Conservation (phyloP, 2,113 vertebrate species). For the Piaya cayana region DNA sequence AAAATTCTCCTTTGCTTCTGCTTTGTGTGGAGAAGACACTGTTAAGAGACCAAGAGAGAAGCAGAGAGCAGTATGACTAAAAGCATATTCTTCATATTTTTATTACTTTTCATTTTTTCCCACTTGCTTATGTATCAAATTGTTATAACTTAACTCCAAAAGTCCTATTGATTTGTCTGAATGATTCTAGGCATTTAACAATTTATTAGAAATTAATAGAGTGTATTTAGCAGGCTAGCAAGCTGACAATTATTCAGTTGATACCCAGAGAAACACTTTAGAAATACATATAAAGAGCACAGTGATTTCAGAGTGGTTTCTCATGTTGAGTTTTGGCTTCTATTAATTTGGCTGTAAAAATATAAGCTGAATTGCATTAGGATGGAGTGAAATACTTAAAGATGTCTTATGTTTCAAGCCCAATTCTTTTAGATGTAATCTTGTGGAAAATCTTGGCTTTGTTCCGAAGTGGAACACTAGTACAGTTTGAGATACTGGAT, state of each 20-base stretch:
- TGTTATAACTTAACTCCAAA: not conserved
- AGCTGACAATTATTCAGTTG: not conserved
- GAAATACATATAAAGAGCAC: not conserved
- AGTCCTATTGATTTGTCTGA: not conserved
- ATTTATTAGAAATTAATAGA: constrained; percentile 29
- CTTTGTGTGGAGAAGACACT: not conserved
- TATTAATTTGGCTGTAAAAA: not conserved
- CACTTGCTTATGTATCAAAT: not conserved
- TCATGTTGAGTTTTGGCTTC: not conserved
- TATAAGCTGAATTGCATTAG: not conserved
- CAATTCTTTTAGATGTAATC: not conserved
- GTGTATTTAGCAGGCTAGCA: not conserved
- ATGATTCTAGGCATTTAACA: not conserved
- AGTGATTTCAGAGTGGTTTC: not conserved
- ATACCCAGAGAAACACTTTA: not conserved
- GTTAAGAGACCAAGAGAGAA: not conserved
- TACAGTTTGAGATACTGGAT: not conserved
- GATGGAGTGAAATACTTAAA: not conserved
- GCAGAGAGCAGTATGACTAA: not conserved
- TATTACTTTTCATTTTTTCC: not conserved
- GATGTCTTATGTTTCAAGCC: not conserved
- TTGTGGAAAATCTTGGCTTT: not conserved
- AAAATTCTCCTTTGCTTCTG: not conserved
- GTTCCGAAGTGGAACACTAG: not conserved
- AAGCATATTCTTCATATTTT: not conserved